A percentile compares a stretch with the other conserved stretches of the same genome.
Conservation (phyloP, 2,888 invertebrate species). For the Papilio protenor region DNA sequence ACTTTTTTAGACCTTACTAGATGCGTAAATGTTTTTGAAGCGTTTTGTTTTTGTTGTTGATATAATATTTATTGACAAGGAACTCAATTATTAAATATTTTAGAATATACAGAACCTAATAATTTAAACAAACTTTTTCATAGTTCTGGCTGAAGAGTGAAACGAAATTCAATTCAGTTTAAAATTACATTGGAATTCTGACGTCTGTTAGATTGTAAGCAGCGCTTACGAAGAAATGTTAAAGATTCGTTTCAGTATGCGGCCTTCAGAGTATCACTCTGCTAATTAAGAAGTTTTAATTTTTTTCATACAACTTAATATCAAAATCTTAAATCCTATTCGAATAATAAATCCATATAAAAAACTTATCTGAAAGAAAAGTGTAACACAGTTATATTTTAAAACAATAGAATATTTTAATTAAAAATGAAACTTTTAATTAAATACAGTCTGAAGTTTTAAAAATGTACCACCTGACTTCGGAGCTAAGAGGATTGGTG, state of each 20-base stretch:
- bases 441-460: constrained; percentile 28
- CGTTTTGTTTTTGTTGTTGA: neutral
- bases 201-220: no score
- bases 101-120: neutral
- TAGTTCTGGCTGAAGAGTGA: no score
- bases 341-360: neutral
- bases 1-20: constrained; percentile 47
- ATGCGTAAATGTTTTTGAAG: constrained; percentile 32
- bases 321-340: neutral
- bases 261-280: no score
- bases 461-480: constrained; percentile 18
- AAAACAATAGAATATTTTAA: constrained; percentile 33
- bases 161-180: no score
- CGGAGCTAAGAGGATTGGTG: constrained; percentile 17
- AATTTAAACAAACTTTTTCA: no score
- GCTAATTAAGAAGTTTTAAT: neutral
- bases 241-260: no score
- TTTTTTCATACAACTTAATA: neutral
- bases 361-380: constrained; percentile 3
- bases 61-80: constrained; percentile 18
- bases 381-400: neutral
- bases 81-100: neutral
- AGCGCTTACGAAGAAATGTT: no score
- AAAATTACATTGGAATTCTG: no score
- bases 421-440: constrained; percentile 31